Base-by-base conservation (phyloP, 2,113 vertebrate species). In the Dunckerocampus dactyliophorus region DNA sequence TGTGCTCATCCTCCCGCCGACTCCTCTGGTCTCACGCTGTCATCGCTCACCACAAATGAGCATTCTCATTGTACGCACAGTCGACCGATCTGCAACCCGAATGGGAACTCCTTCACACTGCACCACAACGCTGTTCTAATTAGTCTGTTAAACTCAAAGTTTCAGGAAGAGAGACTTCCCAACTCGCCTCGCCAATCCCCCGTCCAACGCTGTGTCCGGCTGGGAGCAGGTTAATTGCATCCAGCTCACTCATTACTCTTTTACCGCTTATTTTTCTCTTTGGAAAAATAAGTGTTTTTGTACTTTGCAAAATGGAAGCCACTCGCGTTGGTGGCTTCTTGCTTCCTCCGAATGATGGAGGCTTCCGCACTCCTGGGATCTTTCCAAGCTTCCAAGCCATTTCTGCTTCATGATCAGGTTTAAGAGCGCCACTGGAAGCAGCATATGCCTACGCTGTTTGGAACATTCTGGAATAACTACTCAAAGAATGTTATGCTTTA, bases 41-140 rank as follows among this genome's bases (percentile, higher is more conserved):
- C 81, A 71, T 56, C 64, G 64, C 71, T 79, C 65, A 62, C 74
- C 77, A 69, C 85, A 86, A 86, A 82, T 71, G 76, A 86, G 69
- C 66, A 74, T 75, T 65, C 72, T 74, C 65, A 76, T 73, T 79
- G 72, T 60, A 61, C 65, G 39, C 74, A 63, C 63, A 76, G 70
- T 57, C 54, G 56, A 53, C 28, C 42, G 67, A 80, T 69, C 53
- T 61, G 67, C 15, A 77, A 51, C 34, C 72, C 82, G 71, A 77
- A 73, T 66, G 79, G 83, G 82, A 81, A 80, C 60, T 65, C 59
- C 48, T 79, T 79, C 82, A 74, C 75, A 76, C 79, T 61, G 48
- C 57, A 74, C 63, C 77, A 74, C 77, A 79, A 77, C 74, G 70
- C 71, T 66, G 57, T 72, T 55, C 75, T 85, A 83, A 88, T 86